phyloP scores from a whole-genome alignment of 2,888 invertebrate species.

The Epistrophella euchroma region DNA sequence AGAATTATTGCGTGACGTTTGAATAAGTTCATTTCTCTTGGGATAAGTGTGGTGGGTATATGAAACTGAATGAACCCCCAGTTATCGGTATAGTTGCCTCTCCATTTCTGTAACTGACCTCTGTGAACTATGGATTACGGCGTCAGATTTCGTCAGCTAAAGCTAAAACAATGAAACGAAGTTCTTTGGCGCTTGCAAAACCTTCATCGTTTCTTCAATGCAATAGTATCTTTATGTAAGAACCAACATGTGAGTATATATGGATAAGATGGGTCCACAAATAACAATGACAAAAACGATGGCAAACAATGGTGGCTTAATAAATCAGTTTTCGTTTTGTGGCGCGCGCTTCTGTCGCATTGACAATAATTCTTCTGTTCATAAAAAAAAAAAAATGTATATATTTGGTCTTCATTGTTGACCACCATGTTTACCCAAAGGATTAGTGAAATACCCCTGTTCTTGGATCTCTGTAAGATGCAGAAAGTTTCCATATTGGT shows the following conservation, averaged over 20 bases:
- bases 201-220: constrained; percentile 36
- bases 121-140: constrained; percentile 65
- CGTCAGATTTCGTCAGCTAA: constrained; percentile 58
- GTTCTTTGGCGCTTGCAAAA: constrained; percentile 61
- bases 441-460: constrained; percentile 27
- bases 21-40: constrained; percentile 41
- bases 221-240: constrained; percentile 6
- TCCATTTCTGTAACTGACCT: constrained; percentile 41
- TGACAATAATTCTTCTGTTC: constrained; percentile 36
- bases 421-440: constrained; percentile 44
- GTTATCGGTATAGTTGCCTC: neutral
- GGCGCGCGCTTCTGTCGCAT: constrained; percentile 34
- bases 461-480: constrained; percentile 1
- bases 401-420: constrained; percentile 33
- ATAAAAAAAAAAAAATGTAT: neutral
- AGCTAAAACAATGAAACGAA: constrained; percentile 55
- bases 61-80: neutral
- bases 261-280: constrained; percentile 26
- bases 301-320: constrained; percentile 71
- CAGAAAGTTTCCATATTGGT: neutral
- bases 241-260: constrained; percentile 40
- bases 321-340: constrained; percentile 65
- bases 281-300: constrained; percentile 50
- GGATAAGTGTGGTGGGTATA: neutral
- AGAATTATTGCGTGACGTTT: constrained; percentile 66